Conservation (phyloP, 2,888 invertebrate genomes). For the Caenorhabditis angaria region DNA sequence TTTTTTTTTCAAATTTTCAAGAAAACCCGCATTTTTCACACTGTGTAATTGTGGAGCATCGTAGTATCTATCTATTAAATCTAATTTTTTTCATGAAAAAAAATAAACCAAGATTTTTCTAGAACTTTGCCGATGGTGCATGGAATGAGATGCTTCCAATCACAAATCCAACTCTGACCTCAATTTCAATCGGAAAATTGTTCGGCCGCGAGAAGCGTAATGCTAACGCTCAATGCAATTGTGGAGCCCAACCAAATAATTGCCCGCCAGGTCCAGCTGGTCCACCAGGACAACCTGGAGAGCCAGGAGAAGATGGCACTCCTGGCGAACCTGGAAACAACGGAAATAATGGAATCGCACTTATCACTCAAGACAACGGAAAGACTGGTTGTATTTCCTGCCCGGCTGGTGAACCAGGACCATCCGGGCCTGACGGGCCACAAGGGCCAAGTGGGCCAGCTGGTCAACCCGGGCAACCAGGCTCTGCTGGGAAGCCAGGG, state of each 20-base stretch:
- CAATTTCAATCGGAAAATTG: slow-evolving; percentile 29
- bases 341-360: slow-evolving; percentile 43
- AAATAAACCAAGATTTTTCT: neutral
- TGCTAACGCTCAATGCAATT: slow-evolving; percentile 45
- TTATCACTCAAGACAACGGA: slow-evolving; percentile 39
- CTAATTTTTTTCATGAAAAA: neutral
- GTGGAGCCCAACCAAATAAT: slow-evolving; percentile 46
- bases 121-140: slow-evolving; percentile 47
- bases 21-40: no score
- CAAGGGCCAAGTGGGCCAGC: slow-evolving; percentile 54
- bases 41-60: no score
- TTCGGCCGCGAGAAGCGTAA: slow-evolving; percentile 51
- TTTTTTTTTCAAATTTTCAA: no score
- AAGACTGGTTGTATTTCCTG: slow-evolving; percentile 46
- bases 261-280: slow-evolving; percentile 59
- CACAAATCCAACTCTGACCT: slow-evolving; percentile 36
- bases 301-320: slow-evolving; percentile 49
- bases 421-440: slow-evolving; percentile 55
- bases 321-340: slow-evolving; percentile 50
- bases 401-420: slow-evolving; percentile 53
- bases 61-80: neutral
- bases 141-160: slow-evolving; percentile 51
- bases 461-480: slow-evolving; percentile 59
- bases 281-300: slow-evolving; percentile 56
- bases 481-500: slow-evolving; percentile 54